Percentiles rank a stretch among this genome's conserved stretches.
Conservation (phyloP, 1,140 invertebrate genomes). For the Hycleus cichorii region DNA sequence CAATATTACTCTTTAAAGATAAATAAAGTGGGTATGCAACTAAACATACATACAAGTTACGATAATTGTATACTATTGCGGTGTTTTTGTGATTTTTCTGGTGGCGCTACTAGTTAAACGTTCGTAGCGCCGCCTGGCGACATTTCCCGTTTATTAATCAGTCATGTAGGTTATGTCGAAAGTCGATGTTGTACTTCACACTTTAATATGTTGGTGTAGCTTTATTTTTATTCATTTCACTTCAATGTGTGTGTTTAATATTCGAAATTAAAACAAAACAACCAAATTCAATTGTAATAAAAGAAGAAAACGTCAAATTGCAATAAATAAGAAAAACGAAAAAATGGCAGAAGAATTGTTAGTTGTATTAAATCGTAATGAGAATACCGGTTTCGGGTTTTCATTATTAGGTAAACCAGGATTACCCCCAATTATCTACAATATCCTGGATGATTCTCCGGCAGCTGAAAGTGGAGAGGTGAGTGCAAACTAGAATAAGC, state of each 20-base stretch:
- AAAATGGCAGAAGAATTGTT: constrained; percentile 81
- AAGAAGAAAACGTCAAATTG: too few species aligned
- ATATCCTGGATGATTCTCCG: constrained; percentile 85
- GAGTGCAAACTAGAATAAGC: constrained; percentile 33
- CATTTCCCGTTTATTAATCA: constrained; percentile 12
- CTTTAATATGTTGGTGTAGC: background rate
- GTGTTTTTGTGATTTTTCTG: too few species aligned
- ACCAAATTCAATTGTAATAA: too few species aligned
- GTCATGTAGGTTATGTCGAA: constrained; percentile 35
- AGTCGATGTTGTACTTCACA: too few species aligned
- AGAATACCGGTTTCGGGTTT: constrained; percentile 80
- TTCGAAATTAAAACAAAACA: too few species aligned
- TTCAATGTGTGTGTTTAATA: too few species aligned
- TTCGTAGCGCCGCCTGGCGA: constrained; percentile 22
- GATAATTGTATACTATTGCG: too few species aligned
- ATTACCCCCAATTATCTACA: constrained; percentile 84
- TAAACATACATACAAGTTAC: too few species aligned
- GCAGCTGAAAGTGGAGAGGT: constrained; percentile 83
- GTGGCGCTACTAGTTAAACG: background rate
- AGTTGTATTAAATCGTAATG: constrained; percentile 73
- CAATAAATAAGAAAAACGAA: constrained; percentile 25
- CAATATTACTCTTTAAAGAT: too few species aligned
- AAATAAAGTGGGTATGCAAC: too few species aligned
- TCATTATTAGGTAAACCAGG: constrained; percentile 79
- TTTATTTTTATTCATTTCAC: constrained; percentile 4